Evolutionary conservation across 2,797 vertebrate genomes (phyloP), one percentile per base, ranked within the genome.

Genomic region (Darevskia mixta): DNA sequence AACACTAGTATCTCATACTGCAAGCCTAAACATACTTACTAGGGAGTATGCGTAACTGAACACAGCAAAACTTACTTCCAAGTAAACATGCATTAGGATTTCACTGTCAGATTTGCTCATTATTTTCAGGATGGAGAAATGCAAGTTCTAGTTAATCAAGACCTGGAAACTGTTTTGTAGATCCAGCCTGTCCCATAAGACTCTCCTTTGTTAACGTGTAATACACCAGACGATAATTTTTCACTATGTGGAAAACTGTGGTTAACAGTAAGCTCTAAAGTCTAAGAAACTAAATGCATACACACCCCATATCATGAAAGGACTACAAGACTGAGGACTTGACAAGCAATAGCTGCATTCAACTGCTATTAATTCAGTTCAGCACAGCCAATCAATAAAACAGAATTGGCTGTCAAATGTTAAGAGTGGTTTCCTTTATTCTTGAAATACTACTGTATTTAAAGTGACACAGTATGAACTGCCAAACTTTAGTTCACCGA

Each of bases 181-280:
- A 91, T 67, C 79, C 17, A 77, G 75, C 71, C 38, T 87, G 90
- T 87, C 61, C 49, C 85, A 4, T 0, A 29, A 77, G 35, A 41
- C 86, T 11, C 83, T 87, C 55, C 72, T 87, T 27, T 76, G 43
- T 83, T 91, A 29, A 81, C 0, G 87, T 86, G 83, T 85, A 85
- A 80, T 91, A 86, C 79, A 95, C 77, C 87, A 90, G 25, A 87
- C 67, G 0, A 43, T 72, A 86, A 90, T 82, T 87, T 88, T 87
- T 92, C 82, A 38, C 72, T 64, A 35, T 86, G 86, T 35, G 82
- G 86, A 94, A 93, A 95, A 91, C 86, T 92, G 87, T 89, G 73
- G 78, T 84, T 91, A 94, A 92, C 79, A 90, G 89, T 67, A 90
- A 82, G 84, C 90, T 85, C 86, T 85, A 55, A 55, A 64, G 17